Evolutionary conservation across 2,888 invertebrate species (phyloP).

Genomic region (Lottia scabra): DNA sequence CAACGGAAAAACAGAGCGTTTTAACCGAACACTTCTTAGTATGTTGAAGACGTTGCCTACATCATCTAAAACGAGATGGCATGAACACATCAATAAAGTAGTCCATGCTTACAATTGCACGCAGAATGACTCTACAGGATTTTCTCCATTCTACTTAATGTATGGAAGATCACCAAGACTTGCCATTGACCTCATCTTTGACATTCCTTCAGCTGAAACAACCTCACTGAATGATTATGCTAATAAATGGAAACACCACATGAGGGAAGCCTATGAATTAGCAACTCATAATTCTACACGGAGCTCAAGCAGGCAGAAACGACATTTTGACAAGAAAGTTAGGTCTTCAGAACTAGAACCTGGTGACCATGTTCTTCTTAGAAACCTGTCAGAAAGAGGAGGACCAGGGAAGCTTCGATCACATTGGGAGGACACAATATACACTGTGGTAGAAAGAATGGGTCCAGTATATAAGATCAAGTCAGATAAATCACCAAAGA

Average conservation of each 20-base stretch:
- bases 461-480: conserved; percentile 17
- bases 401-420: too few relatives aligned
- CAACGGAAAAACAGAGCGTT: too few relatives aligned
- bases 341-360: background rate
- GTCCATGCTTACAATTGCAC: conserved; percentile 4
- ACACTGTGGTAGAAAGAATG: conserved; percentile 11
- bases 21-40: too few relatives aligned
- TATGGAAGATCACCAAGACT: conserved; percentile 15
- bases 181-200: conserved; percentile 11
- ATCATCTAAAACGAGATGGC: background rate
- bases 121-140: conserved; percentile 5
- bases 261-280: conserved; percentile 10
- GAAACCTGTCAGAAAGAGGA: conserved; percentile 19
- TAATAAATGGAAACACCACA: conserved; percentile 8
- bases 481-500: background rate
- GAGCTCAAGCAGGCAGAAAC: background rate
- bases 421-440: conserved; percentile 23
- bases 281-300: background rate
- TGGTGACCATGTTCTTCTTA: conserved; percentile 13
- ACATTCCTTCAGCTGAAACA: background rate
- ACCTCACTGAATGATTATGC: background rate
- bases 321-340: conserved; percentile 8
- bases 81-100: background rate
- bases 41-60: conserved; percentile 13
- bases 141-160: conserved; percentile 11